Percentiles rank a stretch among this genome's conserved stretches.
phyloP scores from a whole-genome alignment of 2,113 vertebrate species.

The Gorsachius goisagi region DNA sequence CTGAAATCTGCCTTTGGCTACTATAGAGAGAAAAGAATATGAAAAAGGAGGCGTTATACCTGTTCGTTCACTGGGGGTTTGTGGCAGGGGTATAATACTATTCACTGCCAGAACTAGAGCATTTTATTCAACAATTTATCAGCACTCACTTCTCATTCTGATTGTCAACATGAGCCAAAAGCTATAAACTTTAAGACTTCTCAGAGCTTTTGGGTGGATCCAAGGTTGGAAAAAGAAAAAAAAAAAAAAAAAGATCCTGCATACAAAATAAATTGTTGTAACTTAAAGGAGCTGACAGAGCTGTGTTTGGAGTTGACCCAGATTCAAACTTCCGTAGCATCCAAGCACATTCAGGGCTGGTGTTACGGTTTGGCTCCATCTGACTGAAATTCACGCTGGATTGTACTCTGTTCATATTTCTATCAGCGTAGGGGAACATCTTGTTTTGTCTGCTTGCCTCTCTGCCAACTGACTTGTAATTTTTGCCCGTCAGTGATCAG shows the following conservation, averaged over 20 bases:
- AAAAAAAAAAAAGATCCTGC: background rate
- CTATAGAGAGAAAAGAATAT: background rate
- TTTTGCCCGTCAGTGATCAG: background rate
- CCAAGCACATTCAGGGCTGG: background rate
- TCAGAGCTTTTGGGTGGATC: background rate
- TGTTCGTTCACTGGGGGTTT: background rate
- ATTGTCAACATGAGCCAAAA: background rate
- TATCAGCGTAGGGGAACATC: background rate
- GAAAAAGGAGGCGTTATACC: background rate
- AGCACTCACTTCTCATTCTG: background rate
- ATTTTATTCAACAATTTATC: conserved; percentile 10
- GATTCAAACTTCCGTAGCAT: background rate
- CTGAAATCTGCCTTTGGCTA: background rate
- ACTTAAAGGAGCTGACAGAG: background rate
- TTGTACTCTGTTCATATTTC: background rate
- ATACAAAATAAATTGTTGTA: background rate
- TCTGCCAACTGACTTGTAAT: background rate
- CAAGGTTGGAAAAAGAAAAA: background rate
- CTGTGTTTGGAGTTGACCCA: conserved; percentile 3
- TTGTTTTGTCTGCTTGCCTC: background rate
- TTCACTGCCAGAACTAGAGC: background rate
- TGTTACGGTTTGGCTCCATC: background rate
- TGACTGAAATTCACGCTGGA: background rate
- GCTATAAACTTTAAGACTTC: background rate
- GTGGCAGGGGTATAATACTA: background rate